Base-by-base conservation (phyloP, 2,888 invertebrate genomes). In the Limnephilus auricula region DNA sequence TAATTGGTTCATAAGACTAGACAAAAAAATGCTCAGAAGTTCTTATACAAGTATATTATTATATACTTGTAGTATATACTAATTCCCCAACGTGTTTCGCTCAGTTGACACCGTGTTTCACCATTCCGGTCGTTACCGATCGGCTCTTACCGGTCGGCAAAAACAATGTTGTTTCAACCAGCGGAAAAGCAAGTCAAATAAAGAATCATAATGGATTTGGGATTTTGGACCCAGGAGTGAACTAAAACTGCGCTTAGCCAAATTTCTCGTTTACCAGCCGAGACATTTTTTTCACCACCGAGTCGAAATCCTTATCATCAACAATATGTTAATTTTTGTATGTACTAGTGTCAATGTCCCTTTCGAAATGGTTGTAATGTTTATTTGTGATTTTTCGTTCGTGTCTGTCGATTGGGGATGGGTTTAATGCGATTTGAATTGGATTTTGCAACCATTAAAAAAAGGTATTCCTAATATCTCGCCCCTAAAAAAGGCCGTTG, bases 151-250 rank as follows among this genome's bases (percentile, higher is more conserved):
- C 87, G 87, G 79, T 32, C 13, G 88, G 40, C 65, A 88, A 79
- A 91, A 85, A 82, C 86, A 85, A 85, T 85, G 45, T 85, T 85
- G 45, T 85, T 85, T 15, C 85, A 40, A 45, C 85, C 37, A 30
- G 79, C 91, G 40, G 34, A 80, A 91, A 92, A 92, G 91, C 91
- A 89, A 91, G 89, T 92, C 92, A 92, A 92, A 92, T 92, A 92
- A 87, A 91, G 92, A 91, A 86, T 89, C 90, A 85, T 92, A 92
- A 92, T 92, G 92, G 92, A 92, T 91, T 91, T 89, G 90, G 92
- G 92, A 92, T 89, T 92, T 90, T 30, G 85, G 82, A 90, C 91
- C 83, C 92, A n/a, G 13, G 91, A 87, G 92, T 89, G 15, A 85
- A 15, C 85, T 37, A 45, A 85, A 85, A 30, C 45, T 5, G 40